Conservation (phyloP, 2,113 vertebrate genomes). For the Chunga burmeisteri region DNA sequence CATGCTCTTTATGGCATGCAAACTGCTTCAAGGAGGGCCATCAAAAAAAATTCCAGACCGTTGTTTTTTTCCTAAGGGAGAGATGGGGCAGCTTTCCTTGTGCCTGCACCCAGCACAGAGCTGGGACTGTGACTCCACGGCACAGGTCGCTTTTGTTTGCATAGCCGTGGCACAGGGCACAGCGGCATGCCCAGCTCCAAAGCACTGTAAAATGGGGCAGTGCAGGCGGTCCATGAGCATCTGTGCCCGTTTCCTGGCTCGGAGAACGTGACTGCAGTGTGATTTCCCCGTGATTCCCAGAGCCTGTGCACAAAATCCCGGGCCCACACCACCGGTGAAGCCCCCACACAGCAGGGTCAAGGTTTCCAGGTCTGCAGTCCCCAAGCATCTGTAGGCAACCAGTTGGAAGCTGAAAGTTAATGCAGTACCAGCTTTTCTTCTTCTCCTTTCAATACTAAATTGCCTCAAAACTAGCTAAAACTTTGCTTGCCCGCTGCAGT, state of each 20-base stretch:
- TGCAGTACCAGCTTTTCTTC: neutral
- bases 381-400: neutral
- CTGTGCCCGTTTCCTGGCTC: neutral
- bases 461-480: neutral
- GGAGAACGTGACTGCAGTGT: neutral
- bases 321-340: neutral
- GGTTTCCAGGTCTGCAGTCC: neutral
- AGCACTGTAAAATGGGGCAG: neutral
- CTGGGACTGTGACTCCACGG: neutral
- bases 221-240: rapidly evolving
- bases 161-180: rapidly evolving
- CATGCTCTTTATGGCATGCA: neutral
- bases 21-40: neutral
- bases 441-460: neutral
- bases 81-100: neutral
- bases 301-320: neutral
- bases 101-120: rapidly evolving
- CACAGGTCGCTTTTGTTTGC: neutral
- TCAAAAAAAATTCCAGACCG: neutral
- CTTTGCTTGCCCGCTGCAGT: neutral
- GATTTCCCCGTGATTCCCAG: neutral
- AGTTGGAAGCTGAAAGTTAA: neutral
- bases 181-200: neutral
- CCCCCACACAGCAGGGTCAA: neutral
- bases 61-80: neutral